These are phyloP conservation scores for Clarias platycephalus DNA, from an alignment of 2,797 vertebrate species.

Conservation along the genomic window DNA sequence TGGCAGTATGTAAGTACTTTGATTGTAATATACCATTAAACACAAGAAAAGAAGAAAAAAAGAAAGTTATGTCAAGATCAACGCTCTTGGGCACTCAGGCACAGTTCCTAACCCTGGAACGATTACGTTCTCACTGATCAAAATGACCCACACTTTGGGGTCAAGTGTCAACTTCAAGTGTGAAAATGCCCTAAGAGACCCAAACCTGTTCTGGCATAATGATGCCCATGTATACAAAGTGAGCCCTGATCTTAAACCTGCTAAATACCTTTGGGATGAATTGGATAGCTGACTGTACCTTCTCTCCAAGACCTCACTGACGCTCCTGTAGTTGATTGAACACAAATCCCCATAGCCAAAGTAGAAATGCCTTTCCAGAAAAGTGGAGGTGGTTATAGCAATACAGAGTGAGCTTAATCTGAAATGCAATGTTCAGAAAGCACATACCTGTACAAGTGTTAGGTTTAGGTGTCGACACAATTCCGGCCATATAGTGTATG, in stretches of 20 bases:
- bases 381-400: background rate
- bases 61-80: too few species aligned
- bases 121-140: too few species aligned
- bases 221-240: background rate
- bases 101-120: too few species aligned
- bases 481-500: background rate
- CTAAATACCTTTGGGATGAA: background rate
- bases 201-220: background rate
- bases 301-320: background rate
- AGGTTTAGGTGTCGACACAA: background rate
- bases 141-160: too few species aligned
- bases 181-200: too few species aligned
- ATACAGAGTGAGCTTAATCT: background rate
- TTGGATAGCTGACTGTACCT: background rate
- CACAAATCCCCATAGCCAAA: background rate
- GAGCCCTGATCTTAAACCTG: background rate
- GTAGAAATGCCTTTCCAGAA: background rate
- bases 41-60: too few species aligned
- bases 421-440: background rate
- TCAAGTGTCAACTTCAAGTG: too few species aligned
- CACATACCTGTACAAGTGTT: background rate
- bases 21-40: too few species aligned
- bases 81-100: too few species aligned
- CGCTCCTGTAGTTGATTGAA: background rate
- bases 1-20: too few species aligned